phyloP scores from a whole-genome alignment of 1,140 invertebrate genomes.

The Sarcophaga peregrina region DNA sequence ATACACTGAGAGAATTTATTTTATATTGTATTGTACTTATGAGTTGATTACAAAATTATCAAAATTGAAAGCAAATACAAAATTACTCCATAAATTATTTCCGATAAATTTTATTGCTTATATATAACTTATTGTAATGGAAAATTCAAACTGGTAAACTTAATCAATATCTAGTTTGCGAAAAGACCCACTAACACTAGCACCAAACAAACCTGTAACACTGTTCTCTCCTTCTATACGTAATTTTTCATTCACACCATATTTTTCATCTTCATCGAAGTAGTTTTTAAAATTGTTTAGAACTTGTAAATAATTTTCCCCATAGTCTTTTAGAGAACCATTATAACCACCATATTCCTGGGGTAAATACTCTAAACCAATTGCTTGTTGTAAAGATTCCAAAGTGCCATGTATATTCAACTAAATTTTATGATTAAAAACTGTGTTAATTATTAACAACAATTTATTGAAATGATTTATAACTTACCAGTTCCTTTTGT shows the following conservation, averaged over 20 bases:
- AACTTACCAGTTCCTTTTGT: slow-evolving; percentile 61
- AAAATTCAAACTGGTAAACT: no score
- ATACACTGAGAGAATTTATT: no score
- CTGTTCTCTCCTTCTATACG: slow-evolving; percentile 50
- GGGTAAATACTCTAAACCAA: slow-evolving; percentile 69
- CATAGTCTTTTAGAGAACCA: slow-evolving; percentile 65
- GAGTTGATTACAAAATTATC: no score
- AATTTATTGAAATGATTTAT: not conserved
- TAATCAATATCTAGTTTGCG: slow-evolving; percentile 61
- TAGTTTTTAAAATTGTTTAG: slow-evolving; percentile 65
- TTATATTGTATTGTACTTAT: no score
- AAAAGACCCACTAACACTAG: slow-evolving; percentile 51
- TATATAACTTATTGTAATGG: not conserved
- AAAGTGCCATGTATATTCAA: slow-evolving; percentile 59
- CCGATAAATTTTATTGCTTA: not conserved
- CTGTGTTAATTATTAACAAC: not conserved
- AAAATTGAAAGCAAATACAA: no score
- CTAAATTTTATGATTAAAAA: slow-evolving; percentile 44
- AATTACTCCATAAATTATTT: no score
- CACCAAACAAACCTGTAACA: not conserved
- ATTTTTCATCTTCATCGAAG: slow-evolving; percentile 69
- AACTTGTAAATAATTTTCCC: slow-evolving; percentile 69
- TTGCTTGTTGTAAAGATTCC: slow-evolving; percentile 66
- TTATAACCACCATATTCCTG: slow-evolving; percentile 71
- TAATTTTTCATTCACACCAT: slow-evolving; percentile 70